Evolutionary conservation across 2,797 vertebrate species (phyloP).

Genomic region (Poeciliopsis paucimaculata): DNA sequence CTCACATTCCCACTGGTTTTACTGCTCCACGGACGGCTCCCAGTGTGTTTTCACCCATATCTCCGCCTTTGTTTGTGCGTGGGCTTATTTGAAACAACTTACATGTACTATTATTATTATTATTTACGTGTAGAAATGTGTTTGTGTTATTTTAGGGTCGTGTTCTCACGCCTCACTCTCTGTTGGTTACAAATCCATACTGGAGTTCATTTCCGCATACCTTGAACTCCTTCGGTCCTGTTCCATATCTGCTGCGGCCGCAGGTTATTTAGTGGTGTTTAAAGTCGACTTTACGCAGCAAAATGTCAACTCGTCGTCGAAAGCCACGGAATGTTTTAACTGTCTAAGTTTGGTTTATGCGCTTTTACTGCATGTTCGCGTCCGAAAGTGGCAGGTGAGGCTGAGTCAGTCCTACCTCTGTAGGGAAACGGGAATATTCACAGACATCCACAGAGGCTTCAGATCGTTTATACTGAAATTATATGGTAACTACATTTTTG

Average conservation of each 20-base stretch:
- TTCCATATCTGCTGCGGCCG: neutral
- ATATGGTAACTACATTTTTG: neutral
- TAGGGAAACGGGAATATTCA: neutral
- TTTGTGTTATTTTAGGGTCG: neutral
- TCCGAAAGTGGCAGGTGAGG: slow-evolving; percentile 41
- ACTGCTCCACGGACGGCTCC: neutral
- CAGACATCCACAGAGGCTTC: too few relatives aligned
- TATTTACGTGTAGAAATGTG: neutral
- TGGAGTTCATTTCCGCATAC: slow-evolving; percentile 72
- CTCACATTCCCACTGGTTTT: neutral
- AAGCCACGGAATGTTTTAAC: too few relatives aligned
- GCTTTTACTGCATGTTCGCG: slow-evolving; percentile 6
- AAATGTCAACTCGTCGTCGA: neutral
- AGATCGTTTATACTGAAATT: neutral
- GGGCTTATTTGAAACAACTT: too few relatives aligned
- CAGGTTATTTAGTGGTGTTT: slow-evolving; percentile 30
- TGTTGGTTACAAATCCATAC: slow-evolving; percentile 12
- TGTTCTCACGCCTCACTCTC: neutral
- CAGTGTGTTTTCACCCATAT: rapidly evolving
- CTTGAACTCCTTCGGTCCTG: slow-evolving; percentile 15
- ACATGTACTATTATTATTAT: too few relatives aligned
- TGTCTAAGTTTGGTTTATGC: neutral
- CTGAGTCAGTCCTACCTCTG: neutral
- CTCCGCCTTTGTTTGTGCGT: neutral
- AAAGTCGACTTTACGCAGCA: neutral